A percentile compares a stretch with the other conserved stretches of the same genome.
Evolutionary conservation across 2,113 vertebrate species (phyloP).

Genomic region (Dromiciops gliroides): DNA sequence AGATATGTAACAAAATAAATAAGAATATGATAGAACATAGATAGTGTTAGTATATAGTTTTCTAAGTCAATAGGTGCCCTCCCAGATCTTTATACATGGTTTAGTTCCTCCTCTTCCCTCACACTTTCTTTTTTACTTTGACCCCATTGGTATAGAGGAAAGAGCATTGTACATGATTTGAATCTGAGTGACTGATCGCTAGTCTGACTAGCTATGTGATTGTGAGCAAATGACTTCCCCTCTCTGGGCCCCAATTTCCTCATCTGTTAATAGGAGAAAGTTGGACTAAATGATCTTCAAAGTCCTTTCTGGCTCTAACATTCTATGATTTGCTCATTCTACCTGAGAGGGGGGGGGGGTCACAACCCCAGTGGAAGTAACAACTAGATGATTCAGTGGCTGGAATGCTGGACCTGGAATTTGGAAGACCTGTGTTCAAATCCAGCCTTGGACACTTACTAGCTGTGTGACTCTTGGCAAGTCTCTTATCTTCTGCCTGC

Average conservation of each 20-base stretch:
- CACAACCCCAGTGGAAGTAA: neutral
- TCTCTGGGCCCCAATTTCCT: conserved; percentile 26
- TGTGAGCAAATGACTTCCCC: conserved; percentile 1
- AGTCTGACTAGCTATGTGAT: neutral
- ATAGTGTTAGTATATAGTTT: neutral
- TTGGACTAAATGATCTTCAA: conserved; percentile 13
- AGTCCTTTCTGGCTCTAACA: neutral
- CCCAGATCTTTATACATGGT: neutral
- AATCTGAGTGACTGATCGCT: neutral
- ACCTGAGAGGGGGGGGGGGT: neutral
- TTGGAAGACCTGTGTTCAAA: neutral
- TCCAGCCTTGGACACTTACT: neutral
- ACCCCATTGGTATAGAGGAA: too few relatives aligned
- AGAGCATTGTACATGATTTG: neutral
- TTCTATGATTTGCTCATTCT: neutral
- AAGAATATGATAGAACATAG: neutral
- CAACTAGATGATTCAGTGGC: neutral
- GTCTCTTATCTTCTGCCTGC: neutral
- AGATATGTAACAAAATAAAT: neutral
- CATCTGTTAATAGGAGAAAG: conserved; percentile 21
- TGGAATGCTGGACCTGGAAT: neutral
- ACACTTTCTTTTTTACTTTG: neutral
- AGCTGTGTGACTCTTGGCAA: neutral
- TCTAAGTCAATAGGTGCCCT: neutral
- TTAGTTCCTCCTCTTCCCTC: neutral